Evolutionary conservation across 2,113 vertebrate species (phyloP), one percentile per base, ranked within the genome.

Genomic region (Cygnus buccinator): DNA sequence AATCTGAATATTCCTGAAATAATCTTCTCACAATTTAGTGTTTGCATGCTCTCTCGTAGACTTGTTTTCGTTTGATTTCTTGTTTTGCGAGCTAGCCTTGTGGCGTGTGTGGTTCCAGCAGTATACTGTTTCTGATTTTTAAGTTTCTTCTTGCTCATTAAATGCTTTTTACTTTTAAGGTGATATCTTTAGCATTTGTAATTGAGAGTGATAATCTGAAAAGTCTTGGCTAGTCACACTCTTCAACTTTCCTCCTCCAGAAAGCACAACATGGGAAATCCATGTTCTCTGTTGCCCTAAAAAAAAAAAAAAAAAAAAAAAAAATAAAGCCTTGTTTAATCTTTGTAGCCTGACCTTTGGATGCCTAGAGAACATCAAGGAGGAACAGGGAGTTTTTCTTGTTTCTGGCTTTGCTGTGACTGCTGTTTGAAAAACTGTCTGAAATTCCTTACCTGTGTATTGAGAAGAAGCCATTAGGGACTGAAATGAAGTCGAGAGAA

Each of bases 161-260:
- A 91, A 58, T 19, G 15, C 55, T 76, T 91, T 86, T 95, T 97
- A 57, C 84, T 97, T 97, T 97, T 79, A 95, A 96, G 94, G 68
- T 96, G 70, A 72, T 97, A 68, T 74, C 61, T 58, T 76, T 61
- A 68, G 37, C 74, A 46, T 84, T 92, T 94, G 37, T 92, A 68
- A 80, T n/a, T 95, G 89, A 94, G 92, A 87, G 83, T 95, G 79
- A 57, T 71, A 94, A 96, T 85, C 35, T 96, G 88, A 95, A 97
- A 96, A 94, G 85, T 86, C 91, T 96, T 83, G 93, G 67, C 58
- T 89, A 91, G 48, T 98, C 92, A 62, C 86, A 87, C 18, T 93
- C 74, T 95, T 96, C 83, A 93, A 68, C 91, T 61, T 39, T 61
- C 43, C 73, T 94, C 48, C 82, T 75, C 41, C 76, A 90, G 54